Evolutionary conservation across 1,140 invertebrate genomes (phyloP).

Genomic region (Tachypleus tridentatus): DNA sequence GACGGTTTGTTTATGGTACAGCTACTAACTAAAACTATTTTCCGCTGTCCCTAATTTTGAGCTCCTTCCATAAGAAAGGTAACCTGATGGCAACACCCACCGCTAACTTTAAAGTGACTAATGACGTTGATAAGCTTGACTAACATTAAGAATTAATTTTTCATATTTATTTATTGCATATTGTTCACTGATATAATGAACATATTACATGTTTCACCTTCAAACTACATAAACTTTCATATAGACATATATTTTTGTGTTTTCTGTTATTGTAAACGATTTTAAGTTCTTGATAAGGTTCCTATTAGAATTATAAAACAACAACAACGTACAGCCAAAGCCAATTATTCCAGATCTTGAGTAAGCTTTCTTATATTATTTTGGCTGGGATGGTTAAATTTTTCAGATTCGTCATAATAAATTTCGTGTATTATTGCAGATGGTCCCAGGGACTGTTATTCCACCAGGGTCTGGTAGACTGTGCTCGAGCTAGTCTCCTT

Average conservation of each 20-base stretch:
- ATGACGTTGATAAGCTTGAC: too few relatives aligned
- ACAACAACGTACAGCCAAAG: background rate
- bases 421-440: conserved; percentile 5
- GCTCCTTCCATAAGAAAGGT: too few relatives aligned
- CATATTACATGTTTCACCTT: too few relatives aligned
- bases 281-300: background rate
- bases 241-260: background rate
- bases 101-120: too few relatives aligned
- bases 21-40: too few relatives aligned
- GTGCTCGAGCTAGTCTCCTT: conserved; percentile 61
- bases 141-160: too few relatives aligned
- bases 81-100: too few relatives aligned
- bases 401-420: background rate
- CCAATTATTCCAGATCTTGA: background rate
- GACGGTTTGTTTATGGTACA: too few relatives aligned
- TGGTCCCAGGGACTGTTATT: conserved; percentile 81
- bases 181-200: too few relatives aligned
- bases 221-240: too few relatives aligned
- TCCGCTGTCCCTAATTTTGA: too few relatives aligned
- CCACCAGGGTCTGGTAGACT: conserved; percentile 73
- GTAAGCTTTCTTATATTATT: background rate
- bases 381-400: background rate
- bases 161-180: too few relatives aligned
- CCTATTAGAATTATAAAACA: background rate
- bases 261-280: background rate